Evolutionary conservation across 1,140 invertebrate genomes (phyloP).

Genomic region (Pteromalus puparum): DNA sequence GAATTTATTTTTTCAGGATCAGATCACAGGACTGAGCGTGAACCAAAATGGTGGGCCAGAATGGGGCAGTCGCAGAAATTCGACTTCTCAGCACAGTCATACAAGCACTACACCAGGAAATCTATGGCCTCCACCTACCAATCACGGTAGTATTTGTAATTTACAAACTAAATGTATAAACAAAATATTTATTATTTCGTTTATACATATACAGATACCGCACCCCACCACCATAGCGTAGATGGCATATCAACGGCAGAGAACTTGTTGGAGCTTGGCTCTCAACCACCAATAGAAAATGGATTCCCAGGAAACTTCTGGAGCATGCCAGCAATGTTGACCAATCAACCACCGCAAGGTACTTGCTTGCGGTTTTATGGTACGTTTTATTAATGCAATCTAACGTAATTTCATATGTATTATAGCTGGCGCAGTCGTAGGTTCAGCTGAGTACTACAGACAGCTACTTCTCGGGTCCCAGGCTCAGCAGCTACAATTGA

Average conservation of each 20-base stretch:
- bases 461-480: conserved; percentile 75
- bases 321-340: conserved; percentile 59
- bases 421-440: conserved; percentile 3
- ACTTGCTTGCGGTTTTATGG: not conserved
- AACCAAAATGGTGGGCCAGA: conserved; percentile 65
- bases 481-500: conserved; percentile 78
- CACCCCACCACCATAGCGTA: conserved; percentile 60
- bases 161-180: not conserved
- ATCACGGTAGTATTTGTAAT: conserved; percentile 18
- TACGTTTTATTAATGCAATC: not conserved
- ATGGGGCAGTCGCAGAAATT: conserved; percentile 63
- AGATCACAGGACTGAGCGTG: conserved; percentile 60
- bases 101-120: conserved; percentile 63
- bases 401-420: conserved; percentile 18
- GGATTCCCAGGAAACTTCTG: conserved; percentile 62
- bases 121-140: conserved; percentile 61
- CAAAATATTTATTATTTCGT: not conserved
- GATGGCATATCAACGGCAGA: conserved; percentile 63
- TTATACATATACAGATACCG: too few species aligned
- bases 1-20: conserved; percentile 57
- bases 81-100: conserved; percentile 65
- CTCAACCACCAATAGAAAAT: conserved; percentile 63
- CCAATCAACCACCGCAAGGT: conserved; percentile 62
- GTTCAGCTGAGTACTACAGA: conserved; percentile 64
- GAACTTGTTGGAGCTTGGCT: conserved; percentile 66